Percentiles rank a stretch among this genome's conserved stretches.
Evolutionary conservation across 2,797 vertebrate genomes (phyloP).

Genomic region (Enteromius mattozi): DNA sequence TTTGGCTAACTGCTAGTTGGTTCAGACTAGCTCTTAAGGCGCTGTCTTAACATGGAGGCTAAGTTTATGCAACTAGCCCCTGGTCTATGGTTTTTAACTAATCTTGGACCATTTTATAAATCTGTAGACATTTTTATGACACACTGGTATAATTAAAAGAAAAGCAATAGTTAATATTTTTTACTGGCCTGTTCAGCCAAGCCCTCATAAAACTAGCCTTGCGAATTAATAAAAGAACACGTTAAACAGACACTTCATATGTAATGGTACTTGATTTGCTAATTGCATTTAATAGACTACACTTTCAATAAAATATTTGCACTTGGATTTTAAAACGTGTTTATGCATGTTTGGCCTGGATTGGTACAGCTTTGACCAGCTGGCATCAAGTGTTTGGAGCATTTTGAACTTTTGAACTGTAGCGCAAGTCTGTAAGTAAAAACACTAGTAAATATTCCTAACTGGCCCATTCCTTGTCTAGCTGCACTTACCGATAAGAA

Average conservation of each 20-base stretch:
- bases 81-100: not conserved
- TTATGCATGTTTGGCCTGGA: not conserved
- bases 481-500: conserved; percentile 87
- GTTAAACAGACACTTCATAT: not conserved
- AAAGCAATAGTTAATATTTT: not conserved
- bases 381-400: not conserved
- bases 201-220: not conserved
- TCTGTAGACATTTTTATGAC: not conserved
- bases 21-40: no score
- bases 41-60: no score
- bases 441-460: not conserved
- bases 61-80: no score
- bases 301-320: conserved; percentile 1
- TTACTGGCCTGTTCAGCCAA: not conserved
- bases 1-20: no score
- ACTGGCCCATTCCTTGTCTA: conserved; percentile 25
- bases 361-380: not conserved
- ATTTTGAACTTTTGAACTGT: not conserved
- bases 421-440: not conserved
- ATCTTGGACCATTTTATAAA: not conserved
- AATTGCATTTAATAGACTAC: not conserved
- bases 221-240: not conserved
- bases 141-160: not conserved
- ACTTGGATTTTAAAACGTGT: not conserved
- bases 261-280: not conserved